phyloP scores from a whole-genome alignment of 2,797 vertebrate species.

The Craterocephalus amniculus region DNA sequence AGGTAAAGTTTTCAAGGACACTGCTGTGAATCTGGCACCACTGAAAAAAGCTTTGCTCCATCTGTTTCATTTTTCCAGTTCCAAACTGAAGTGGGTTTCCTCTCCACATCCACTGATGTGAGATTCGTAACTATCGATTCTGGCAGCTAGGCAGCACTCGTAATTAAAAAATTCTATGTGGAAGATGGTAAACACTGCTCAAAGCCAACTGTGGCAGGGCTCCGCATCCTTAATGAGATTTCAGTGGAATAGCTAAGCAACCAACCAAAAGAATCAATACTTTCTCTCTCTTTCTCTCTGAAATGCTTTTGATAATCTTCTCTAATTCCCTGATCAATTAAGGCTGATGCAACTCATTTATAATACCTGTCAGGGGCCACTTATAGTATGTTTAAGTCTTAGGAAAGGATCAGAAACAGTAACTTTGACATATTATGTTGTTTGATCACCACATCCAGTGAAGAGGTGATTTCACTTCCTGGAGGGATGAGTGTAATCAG shows the following conservation, averaged over 20 bases:
- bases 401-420: conserved; percentile 54
- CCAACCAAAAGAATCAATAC: conserved; percentile 75
- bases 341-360: conserved; percentile 75
- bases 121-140: conserved; percentile 74
- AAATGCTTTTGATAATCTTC: conserved; percentile 82
- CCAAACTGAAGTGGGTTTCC: conserved; percentile 50
- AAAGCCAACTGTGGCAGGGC: conserved; percentile 76
- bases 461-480: conserved; percentile 26
- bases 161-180: conserved; percentile 79
- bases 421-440: conserved; percentile 42
- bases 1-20: conserved; percentile 52
- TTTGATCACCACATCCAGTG: conserved; percentile 28
- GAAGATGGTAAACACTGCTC: conserved; percentile 78
- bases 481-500: conserved; percentile 3
- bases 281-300: conserved; percentile 68
- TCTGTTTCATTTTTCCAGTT: conserved; percentile 57
- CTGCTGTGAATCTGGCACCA: conserved; percentile 35
- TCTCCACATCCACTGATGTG: conserved; percentile 45
- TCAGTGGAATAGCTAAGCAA: conserved; percentile 76
- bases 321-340: conserved; percentile 77
- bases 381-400: conserved; percentile 60
- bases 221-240: conserved; percentile 81
- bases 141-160: conserved; percentile 64
- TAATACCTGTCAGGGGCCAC: conserved; percentile 64
- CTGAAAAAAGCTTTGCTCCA: conserved; percentile 44